Percentiles rank a stretch among this genome's conserved stretches.
These are phyloP conservation scores for Scolopax rusticola DNA, from an alignment of 2,797 vertebrate genomes.

Conservation along the genomic window DNA sequence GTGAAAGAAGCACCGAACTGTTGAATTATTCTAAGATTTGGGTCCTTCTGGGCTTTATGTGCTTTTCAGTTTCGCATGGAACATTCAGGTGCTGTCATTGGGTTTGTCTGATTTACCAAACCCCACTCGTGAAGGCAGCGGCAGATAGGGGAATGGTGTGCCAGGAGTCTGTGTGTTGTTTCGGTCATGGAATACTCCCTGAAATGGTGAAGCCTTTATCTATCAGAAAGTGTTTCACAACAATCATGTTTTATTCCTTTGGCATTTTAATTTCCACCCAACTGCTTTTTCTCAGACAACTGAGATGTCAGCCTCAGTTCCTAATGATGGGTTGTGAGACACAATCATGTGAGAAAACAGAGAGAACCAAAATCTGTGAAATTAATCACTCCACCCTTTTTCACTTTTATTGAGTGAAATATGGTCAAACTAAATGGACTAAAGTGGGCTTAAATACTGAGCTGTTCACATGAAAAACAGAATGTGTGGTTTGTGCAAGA, in stretches of 20 bases:
- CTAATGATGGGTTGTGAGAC: neutral
- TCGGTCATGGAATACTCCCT: rapidly evolving
- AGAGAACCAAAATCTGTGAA: neutral
- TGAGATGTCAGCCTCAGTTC: neutral
- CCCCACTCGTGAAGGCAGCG: rapidly evolving
- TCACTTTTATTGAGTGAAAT: neutral
- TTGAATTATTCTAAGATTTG: neutral
- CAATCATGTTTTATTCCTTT: neutral
- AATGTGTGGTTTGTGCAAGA: neutral
- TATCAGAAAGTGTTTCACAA: neutral
- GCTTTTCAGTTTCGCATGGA: neutral
- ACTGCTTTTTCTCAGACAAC: neutral
- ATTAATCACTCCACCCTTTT: neutral
- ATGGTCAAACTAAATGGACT: neutral
- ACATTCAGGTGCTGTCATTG: neutral
- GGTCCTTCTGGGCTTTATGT: neutral
- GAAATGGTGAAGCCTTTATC: neutral
- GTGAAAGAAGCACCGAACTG: neutral
- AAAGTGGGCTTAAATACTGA: neutral
- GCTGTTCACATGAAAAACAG: neutral
- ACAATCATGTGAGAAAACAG: neutral
- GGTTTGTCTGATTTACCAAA: neutral
- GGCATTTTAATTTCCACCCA: neutral
- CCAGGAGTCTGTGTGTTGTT: neutral
- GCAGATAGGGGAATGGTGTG: neutral